Evolutionary conservation across 2,888 invertebrate species (phyloP).

Genomic region (Eremobia ochroleuca): DNA sequence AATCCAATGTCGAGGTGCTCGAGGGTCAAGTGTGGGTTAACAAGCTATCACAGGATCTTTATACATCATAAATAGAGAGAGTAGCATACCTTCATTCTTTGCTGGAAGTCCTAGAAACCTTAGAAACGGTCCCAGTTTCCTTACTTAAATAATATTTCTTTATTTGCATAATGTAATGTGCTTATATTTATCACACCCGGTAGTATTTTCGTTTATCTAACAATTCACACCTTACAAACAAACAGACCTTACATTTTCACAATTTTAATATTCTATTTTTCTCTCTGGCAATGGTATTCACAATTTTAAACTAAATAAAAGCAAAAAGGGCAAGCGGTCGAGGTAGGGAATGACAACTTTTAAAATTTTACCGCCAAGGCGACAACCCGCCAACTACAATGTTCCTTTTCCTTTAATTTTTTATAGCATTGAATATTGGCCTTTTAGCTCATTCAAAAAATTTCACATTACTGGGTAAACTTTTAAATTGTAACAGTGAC

Average conservation of each 20-base stretch:
- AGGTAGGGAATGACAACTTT: background rate
- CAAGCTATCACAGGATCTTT: too few relatives aligned
- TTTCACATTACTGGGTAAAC: too few relatives aligned
- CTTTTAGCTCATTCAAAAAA: background rate
- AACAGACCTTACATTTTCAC: too few relatives aligned
- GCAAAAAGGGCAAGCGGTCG: too few relatives aligned
- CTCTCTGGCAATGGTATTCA: too few relatives aligned
- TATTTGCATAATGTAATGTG: background rate
- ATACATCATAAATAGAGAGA: too few relatives aligned
- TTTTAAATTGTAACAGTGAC: too few relatives aligned
- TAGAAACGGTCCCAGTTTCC: background rate
- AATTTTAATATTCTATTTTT: too few relatives aligned
- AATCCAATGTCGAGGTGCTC: background rate
- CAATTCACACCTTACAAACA: too few relatives aligned
- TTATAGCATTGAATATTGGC: background rate
- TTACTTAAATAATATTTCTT: background rate
- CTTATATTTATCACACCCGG: background rate
- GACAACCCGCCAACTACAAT: background rate
- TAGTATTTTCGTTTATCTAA: too few relatives aligned
- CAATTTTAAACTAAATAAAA: too few relatives aligned
- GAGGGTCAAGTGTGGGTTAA: background rate
- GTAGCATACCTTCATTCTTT: background rate
- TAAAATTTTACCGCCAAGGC: constrained; percentile 5
- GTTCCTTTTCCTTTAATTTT: background rate
- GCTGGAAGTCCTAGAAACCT: background rate